Base-by-base conservation (phyloP, 1,140 invertebrate genomes). In the Caerostris extrusa region DNA sequence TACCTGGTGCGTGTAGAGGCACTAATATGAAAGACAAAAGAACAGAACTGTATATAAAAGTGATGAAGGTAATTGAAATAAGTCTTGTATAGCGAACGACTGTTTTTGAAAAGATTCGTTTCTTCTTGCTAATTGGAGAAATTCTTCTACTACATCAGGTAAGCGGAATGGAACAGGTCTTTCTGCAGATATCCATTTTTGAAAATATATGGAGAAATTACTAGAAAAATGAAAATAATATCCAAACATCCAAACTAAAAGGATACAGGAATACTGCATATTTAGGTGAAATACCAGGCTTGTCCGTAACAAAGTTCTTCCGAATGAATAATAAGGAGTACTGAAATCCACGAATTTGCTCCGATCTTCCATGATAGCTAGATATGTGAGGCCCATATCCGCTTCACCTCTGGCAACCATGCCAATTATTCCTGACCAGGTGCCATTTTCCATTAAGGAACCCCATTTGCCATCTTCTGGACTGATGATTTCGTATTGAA, bases 341-440 rank as follows among this genome's bases (percentile, higher is more conserved):
- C 56, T 82, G 19, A 91, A 91, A 17, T 77, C 90, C 4, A 91
- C 90, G 10, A 58, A 71, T 61, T 58, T 34, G 55, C 7, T 34
- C 17, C 77, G n/a, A 5, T 82, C 14, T 50, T 91, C 55, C 10
- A 56, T 91, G 8, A 81, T 77, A 4, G 56, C 55, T 8, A 91
- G 14, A 7, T 91, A 91, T 3, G 69, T 5, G 12, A 91, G 14
- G 7, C 60, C 69, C 90, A 91, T 57, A n/a, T 91, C 90, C 3
- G 57, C 90, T 91, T 91, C 69, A 5, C 53, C 19, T 61, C 69
- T 81, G 5, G 34, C 53, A 34, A 91, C 34, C 90, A 82, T 91
- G 50, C 90, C 90, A 60, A 91, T 91, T 12, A 91, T 77, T 12
- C 90, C 90, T 3, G 69, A 77, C 69, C 90, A 77, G 7, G n/a